These are phyloP conservation scores for Chrysotoxum bicinctum DNA, from an alignment of 2,888 invertebrate genomes.

Conservation along the genomic window DNA sequence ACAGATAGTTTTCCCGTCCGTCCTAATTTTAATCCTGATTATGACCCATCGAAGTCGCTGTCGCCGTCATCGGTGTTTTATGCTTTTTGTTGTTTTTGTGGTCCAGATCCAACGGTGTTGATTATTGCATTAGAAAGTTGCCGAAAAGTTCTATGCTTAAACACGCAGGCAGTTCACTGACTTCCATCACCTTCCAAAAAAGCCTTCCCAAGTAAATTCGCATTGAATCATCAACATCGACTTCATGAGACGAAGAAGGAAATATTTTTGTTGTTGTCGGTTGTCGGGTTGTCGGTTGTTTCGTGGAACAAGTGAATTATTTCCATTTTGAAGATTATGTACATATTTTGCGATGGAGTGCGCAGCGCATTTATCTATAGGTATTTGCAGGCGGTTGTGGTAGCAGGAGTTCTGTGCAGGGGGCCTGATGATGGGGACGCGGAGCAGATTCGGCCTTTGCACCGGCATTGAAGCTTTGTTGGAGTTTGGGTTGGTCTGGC, in stretches of 20 bases:
- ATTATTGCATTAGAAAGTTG: slow-evolving; percentile 56
- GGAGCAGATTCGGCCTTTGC: background rate
- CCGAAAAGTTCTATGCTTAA: slow-evolving; percentile 32
- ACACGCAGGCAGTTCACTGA: slow-evolving; percentile 72
- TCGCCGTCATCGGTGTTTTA: background rate
- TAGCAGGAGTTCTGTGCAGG: slow-evolving; percentile 49
- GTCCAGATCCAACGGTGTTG: background rate
- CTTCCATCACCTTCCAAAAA: slow-evolving; percentile 60
- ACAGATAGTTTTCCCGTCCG: background rate
- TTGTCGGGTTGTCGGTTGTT: background rate
- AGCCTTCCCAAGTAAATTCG: slow-evolving; percentile 51
- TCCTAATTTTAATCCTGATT: background rate
- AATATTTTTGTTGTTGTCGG: slow-evolving; percentile 24
- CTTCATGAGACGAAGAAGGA: background rate
- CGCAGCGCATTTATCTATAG: slow-evolving; percentile 23
- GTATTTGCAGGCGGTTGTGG: slow-evolving; percentile 43
- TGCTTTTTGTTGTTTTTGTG: background rate
- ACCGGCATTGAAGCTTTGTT: slow-evolving; percentile 33
- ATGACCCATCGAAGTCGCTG: background rate
- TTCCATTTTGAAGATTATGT: slow-evolving; percentile 25
- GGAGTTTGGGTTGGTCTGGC: slow-evolving; percentile 14
- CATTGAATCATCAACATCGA: slow-evolving; percentile 64
- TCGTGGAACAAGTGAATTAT: slow-evolving; percentile 9
- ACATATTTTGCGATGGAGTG: slow-evolving; percentile 2
- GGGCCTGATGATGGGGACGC: slow-evolving; percentile 8